phyloP scores from a whole-genome alignment of 2,797 vertebrate genomes.

The Hirundo rustica region DNA sequence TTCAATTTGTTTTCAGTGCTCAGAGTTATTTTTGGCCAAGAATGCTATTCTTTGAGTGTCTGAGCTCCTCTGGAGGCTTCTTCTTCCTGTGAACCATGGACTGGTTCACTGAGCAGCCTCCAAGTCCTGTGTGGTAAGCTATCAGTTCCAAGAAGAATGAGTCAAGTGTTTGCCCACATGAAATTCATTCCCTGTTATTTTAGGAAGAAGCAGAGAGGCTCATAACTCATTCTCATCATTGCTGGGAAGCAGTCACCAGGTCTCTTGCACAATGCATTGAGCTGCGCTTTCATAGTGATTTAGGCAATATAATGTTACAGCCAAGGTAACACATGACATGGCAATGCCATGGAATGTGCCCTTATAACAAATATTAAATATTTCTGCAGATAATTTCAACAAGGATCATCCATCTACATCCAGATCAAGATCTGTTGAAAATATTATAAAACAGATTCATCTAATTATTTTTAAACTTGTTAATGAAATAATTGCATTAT shows the following conservation, averaged over 20 bases:
- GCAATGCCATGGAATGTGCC: neutral
- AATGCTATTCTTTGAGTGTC: conserved; percentile 62
- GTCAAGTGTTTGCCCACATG: conserved; percentile 67
- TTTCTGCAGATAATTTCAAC: neutral
- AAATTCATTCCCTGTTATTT: conserved; percentile 66
- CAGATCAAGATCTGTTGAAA: neutral
- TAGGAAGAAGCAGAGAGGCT: conserved; percentile 57
- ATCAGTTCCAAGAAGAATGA: conserved; percentile 69
- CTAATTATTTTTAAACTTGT: neutral
- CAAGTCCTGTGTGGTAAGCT: conserved; percentile 65
- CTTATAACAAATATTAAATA: neutral
- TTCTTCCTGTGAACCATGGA: conserved; percentile 64
- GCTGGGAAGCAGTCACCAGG: conserved; percentile 60
- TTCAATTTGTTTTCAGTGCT: conserved; percentile 43
- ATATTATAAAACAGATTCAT: neutral
- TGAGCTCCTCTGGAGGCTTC: conserved; percentile 62
- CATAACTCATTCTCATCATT: conserved; percentile 60
- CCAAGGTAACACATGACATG: conserved; percentile 38
- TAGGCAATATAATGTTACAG: conserved; percentile 30
- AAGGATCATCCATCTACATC: neutral
- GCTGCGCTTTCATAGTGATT: conserved; percentile 13
- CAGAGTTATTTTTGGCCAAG: conserved; percentile 56
- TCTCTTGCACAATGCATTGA: conserved; percentile 54
- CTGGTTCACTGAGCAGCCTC: conserved; percentile 60
- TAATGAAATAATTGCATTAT: neutral